Percentiles rank a stretch among this genome's conserved stretches.
These are phyloP conservation scores for Drosophila ironensis DNA, from an alignment of 1,140 invertebrate genomes.

Conservation along the genomic window DNA sequence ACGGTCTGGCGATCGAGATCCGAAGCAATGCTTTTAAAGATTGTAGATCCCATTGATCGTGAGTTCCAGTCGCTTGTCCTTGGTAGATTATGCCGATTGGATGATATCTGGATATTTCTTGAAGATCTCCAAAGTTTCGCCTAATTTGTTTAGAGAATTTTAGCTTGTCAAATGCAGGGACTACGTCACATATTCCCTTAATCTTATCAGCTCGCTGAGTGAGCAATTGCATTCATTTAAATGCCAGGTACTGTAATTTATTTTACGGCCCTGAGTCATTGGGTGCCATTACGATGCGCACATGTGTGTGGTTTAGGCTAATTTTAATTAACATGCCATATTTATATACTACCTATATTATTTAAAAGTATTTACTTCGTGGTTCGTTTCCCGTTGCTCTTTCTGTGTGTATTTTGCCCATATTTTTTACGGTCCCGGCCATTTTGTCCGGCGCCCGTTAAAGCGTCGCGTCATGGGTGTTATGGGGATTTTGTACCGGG, in stretches of 20 bases:
- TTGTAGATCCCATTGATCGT: too few species aligned
- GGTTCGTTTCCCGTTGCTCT: conserved; percentile 16
- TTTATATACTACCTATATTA: too few species aligned
- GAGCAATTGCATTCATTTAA: background rate
- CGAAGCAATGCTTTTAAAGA: too few species aligned
- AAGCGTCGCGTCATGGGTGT: conserved; percentile 65
- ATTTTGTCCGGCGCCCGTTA: conserved; percentile 49
- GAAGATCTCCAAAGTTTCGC: too few species aligned
- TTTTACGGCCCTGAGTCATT: background rate
- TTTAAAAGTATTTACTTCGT: conserved; percentile 30
- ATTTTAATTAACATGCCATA: conserved; percentile 51
- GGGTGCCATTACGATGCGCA: background rate
- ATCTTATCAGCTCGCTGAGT: background rate
- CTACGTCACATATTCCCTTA: background rate
- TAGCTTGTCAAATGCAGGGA: too few species aligned
- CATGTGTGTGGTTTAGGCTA: conserved; percentile 14
- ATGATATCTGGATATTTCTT: too few species aligned
- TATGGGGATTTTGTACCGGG: conserved; percentile 50
- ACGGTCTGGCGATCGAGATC: too few species aligned
- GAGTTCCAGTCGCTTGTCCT: too few species aligned
- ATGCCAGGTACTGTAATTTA: background rate
- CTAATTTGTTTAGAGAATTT: too few species aligned
- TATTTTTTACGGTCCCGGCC: conserved; percentile 31
- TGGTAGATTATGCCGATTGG: too few species aligned
- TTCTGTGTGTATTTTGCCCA: background rate